Conservation (phyloP, 1,140 invertebrate genomes). For the Drosophila cardini region DNA sequence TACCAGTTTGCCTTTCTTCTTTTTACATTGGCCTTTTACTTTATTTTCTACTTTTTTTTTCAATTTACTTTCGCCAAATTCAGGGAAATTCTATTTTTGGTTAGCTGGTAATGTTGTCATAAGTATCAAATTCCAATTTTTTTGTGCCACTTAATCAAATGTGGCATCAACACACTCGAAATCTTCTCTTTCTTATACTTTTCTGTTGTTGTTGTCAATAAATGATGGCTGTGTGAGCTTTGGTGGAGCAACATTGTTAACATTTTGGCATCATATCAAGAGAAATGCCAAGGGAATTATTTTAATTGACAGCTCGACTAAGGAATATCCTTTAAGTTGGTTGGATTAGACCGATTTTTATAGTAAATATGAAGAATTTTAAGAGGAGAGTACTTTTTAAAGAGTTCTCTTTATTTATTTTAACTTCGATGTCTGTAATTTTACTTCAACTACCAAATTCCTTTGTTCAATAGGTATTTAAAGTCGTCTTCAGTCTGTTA, state of each 20-base stretch:
- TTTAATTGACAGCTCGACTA: constrained; percentile 10
- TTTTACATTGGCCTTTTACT: too few relatives aligned
- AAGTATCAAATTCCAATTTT: constrained; percentile 46
- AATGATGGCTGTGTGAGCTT: constrained; percentile 26
- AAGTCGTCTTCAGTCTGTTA: too few relatives aligned
- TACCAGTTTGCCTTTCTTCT: constrained; percentile 7
- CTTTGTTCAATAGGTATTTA: too few relatives aligned
- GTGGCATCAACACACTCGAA: constrained; percentile 35
- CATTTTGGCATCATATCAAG: constrained; percentile 15
- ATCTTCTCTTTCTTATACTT: constrained; percentile 1
- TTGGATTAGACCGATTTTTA: too few relatives aligned
- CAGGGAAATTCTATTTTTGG: constrained; percentile 33
- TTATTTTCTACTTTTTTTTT: constrained; percentile 3
- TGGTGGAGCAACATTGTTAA: constrained; percentile 26
- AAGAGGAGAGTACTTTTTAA: too few relatives aligned
- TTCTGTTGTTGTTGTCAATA: constrained; percentile 24
- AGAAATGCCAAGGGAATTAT: background rate
- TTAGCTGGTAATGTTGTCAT: constrained; percentile 10
- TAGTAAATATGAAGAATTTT: too few relatives aligned
- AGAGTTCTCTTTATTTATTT: too few relatives aligned
- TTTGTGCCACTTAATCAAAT: constrained; percentile 56
- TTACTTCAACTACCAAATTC: too few relatives aligned
- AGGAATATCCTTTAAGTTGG: constrained; percentile 14
- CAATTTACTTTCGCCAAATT: background rate
- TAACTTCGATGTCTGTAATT: too few relatives aligned